Conservation (phyloP, 2,113 vertebrate genomes). For the Misgurnus mizolepis region DNA sequence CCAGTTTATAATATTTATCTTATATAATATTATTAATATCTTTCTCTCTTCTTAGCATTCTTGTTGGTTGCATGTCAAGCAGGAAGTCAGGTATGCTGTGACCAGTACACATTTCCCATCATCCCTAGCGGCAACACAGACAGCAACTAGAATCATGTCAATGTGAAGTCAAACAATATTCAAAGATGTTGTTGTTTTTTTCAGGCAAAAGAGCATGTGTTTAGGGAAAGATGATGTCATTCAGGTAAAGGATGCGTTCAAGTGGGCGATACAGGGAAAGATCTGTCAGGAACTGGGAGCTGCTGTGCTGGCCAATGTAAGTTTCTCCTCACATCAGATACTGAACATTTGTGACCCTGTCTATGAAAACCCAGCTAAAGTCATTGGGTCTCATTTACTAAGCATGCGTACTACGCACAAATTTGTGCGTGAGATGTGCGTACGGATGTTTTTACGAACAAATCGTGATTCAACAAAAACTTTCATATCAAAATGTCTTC, state of each 20-base stretch:
- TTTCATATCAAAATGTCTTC: too few species aligned
- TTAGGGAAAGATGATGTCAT: slow-evolving; percentile 84
- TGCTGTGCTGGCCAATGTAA: slow-evolving; percentile 85
- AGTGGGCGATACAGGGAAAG: slow-evolving; percentile 89
- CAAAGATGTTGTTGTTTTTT: background rate
- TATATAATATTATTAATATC: background rate
- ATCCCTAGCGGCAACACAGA: too few species aligned
- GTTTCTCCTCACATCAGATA: background rate
- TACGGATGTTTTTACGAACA: too few species aligned
- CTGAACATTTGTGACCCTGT: too few species aligned
- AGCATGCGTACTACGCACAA: too few species aligned
- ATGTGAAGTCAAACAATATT: background rate
- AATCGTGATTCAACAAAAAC: too few species aligned
- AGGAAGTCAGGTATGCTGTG: slow-evolving; percentile 81
- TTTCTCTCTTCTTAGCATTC: slow-evolving; percentile 76
- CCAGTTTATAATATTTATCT: background rate
- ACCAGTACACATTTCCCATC: slow-evolving; percentile 3
- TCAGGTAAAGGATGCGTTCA: slow-evolving; percentile 95
- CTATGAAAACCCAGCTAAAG: too few species aligned
- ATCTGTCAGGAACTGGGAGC: slow-evolving; percentile 84
- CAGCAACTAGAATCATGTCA: background rate
- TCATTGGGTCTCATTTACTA: too few species aligned
- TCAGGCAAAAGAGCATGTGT: slow-evolving; percentile 82
- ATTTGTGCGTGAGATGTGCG: too few species aligned
- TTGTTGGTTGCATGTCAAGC: slow-evolving; percentile 90